Conservation (phyloP, 2,113 vertebrate genomes). For the Bos indicus region DNA sequence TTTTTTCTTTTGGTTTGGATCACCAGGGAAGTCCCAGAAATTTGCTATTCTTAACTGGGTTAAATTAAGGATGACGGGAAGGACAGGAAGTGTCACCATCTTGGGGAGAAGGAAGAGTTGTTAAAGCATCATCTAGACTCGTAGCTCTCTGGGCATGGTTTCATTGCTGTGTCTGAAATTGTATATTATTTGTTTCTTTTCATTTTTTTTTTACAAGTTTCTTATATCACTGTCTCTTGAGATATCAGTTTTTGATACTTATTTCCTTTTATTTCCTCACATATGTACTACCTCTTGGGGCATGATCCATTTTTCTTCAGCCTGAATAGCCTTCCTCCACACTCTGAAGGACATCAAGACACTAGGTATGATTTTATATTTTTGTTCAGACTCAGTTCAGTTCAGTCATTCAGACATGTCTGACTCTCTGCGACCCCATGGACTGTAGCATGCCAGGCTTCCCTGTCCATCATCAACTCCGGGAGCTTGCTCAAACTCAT, state of each 20-base stretch:
- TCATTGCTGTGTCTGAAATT: neutral
- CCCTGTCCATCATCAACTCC: neutral
- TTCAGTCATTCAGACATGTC: neutral
- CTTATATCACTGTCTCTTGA: neutral
- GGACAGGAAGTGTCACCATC: neutral
- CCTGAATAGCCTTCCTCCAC: neutral
- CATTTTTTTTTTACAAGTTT: neutral
- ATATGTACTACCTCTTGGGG: neutral
- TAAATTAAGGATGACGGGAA: neutral
- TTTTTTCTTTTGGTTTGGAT: neutral
- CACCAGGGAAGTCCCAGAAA: neutral
- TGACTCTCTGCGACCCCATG: neutral
- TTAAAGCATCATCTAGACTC: neutral
- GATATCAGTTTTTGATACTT: neutral
- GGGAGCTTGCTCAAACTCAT: neutral
- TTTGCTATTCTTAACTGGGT: neutral
- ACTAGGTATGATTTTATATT: neutral
- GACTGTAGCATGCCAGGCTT: neutral
- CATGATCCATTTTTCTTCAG: neutral
- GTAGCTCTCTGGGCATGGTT: neutral
- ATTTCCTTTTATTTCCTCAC: neutral
- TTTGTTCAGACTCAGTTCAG: neutral
- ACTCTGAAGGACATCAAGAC: neutral
- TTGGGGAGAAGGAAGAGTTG: neutral
- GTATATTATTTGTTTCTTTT: neutral